These are phyloP conservation scores for Erpornis zantholeuca DNA, from an alignment of 2,113 vertebrate species.

Conservation along the genomic window DNA sequence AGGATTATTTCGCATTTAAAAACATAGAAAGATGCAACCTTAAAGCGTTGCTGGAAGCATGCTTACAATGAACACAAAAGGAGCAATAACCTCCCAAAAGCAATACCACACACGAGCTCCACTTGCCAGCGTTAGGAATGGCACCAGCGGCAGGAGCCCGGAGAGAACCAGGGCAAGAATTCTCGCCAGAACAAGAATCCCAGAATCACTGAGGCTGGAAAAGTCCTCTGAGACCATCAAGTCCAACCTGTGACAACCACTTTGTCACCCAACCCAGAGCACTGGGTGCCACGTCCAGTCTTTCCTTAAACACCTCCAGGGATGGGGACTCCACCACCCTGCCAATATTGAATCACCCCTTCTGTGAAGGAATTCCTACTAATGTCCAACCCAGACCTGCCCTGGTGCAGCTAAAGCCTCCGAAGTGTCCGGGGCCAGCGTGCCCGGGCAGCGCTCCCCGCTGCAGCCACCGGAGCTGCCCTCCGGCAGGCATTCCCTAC, in stretches of 20 bases:
- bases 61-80: not conserved
- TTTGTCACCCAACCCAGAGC: not conserved
- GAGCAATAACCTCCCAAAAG: not conserved
- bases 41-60: not conserved
- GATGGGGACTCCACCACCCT: too few relatives aligned
- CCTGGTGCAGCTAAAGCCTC: fast-evolving
- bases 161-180: not conserved
- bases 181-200: too few relatives aligned
- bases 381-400: fast-evolving
- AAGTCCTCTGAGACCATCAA: not conserved
- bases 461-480: not conserved
- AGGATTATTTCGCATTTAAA: too few relatives aligned
- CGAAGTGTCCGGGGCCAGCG: fast-evolving
- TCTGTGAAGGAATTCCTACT: not conserved
- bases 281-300: not conserved
- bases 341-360: fast-evolving
- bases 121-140: not conserved
- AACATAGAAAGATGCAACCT: not conserved
- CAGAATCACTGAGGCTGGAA: not conserved
- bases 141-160: not conserved
- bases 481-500: fast-evolving
- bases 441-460: not conserved
- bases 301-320: not conserved
- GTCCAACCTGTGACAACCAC: not conserved
- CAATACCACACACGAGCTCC: not conserved